Percentiles rank a stretch among this genome's conserved stretches.
Conservation (phyloP, 2,888 invertebrate genomes). For the Chalcis sispes region DNA sequence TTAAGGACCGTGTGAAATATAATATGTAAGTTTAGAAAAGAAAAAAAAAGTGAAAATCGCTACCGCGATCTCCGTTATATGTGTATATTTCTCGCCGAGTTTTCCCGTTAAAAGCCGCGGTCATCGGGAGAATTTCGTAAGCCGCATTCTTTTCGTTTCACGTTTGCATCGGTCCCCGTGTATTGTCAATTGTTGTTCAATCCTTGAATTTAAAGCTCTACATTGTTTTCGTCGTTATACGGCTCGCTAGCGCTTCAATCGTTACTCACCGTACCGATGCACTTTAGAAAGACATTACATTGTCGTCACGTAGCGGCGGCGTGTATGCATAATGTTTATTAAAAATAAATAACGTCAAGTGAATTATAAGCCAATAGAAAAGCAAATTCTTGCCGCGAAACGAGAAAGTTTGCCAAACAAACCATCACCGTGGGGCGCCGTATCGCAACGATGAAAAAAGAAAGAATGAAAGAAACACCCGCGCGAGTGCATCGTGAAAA, state of each 20-base stretch:
- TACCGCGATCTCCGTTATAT: not conserved
- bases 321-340: no score
- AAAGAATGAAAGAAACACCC: not conserved
- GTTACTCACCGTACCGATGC: not conserved
- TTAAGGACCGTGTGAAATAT: not conserved
- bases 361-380: no score
- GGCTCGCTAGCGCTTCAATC: not conserved
- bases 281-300: conserved; percentile 4
- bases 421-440: not conserved
- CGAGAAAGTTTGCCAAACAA: no score
- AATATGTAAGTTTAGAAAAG: not conserved
- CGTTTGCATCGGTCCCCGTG: not conserved
- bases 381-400: no score
- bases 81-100: not conserved
- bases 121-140: conserved; percentile 27
- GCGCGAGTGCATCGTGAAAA: conserved; percentile 15
- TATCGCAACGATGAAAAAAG: not conserved
- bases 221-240: not conserved
- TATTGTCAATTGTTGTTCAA: conserved; percentile 44
- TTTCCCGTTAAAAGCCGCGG: not conserved
- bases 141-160: conserved; percentile 24
- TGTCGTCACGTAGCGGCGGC: no score
- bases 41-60: not conserved
- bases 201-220: conserved; percentile 1
- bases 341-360: no score